Evolutionary conservation across 1,140 invertebrate genomes (phyloP).

Genomic region (Dinoponera quadriceps): DNA sequence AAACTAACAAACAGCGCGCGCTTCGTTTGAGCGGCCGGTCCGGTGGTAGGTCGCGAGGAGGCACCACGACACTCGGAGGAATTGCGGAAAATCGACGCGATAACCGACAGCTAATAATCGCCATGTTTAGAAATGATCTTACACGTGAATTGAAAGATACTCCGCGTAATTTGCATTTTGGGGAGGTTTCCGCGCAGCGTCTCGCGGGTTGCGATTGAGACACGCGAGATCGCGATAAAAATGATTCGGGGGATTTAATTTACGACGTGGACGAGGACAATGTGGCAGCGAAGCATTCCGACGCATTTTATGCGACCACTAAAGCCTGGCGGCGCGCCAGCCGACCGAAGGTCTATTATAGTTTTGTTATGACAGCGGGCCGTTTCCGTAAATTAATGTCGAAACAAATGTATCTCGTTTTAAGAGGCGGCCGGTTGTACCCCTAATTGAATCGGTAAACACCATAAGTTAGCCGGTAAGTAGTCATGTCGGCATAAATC

Average conservation of each 20-base stretch:
- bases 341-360: conserved; percentile 83
- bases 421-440: conserved; percentile 72
- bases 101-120: not conserved
- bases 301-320: conserved; percentile 62
- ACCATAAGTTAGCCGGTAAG: conserved; percentile 84
- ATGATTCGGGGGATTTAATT: conserved; percentile 32
- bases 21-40: conserved; percentile 8
- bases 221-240: conserved; percentile 9
- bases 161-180: conserved; percentile 27
- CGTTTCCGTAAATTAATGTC: conserved; percentile 85
- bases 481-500: conserved; percentile 79
- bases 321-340: conserved; percentile 73
- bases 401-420: conserved; percentile 84
- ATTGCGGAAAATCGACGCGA: not conserved
- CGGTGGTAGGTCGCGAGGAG: conserved; percentile 28
- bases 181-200: not conserved
- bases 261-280: conserved; percentile 54
- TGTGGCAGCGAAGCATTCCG: conserved; percentile 50
- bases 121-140: not conserved
- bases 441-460: conserved; percentile 86
- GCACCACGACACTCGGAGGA: not conserved
- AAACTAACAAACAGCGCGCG: conserved; percentile 28
- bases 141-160: not conserved
- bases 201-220: conserved; percentile 1
- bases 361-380: conserved; percentile 85